phyloP scores from a whole-genome alignment of 2,797 vertebrate genomes.

The Silurus aristotelis region DNA sequence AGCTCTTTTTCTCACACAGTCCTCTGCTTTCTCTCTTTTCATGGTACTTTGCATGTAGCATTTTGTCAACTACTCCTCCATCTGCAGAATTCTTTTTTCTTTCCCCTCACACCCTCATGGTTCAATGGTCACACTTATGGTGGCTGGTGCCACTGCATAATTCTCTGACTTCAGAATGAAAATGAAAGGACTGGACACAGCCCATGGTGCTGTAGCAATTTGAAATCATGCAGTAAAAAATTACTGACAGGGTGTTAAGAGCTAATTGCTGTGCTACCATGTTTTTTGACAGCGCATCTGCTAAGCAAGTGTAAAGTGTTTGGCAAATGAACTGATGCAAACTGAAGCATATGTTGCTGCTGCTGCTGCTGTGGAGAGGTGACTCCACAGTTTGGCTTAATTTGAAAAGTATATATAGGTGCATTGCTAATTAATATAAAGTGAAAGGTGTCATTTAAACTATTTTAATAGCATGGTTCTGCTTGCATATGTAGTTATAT shows the following conservation, averaged over 20 bases:
- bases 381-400: not conserved
- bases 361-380: not conserved
- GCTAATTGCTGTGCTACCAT: constrained; percentile 5
- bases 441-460: not conserved
- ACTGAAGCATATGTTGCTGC: not conserved
- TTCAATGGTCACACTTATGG: constrained; percentile 31
- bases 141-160: constrained; percentile 16
- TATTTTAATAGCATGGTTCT: not conserved
- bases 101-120: not conserved
- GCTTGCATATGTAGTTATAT: not conserved
- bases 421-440: not conserved
- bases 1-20: not conserved
- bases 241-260: not conserved
- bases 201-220: not conserved
- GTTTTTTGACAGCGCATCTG: constrained; percentile 10
- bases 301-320: constrained; percentile 1
- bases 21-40: not conserved
- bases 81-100: not conserved
- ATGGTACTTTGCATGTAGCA: constrained; percentile 45
- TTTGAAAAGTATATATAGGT: not conserved
- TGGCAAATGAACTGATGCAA: not conserved
- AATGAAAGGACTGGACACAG: not conserved
- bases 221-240: not conserved
- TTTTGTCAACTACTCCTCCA: constrained; percentile 54
- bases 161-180: constrained; percentile 9